Evolutionary conservation across 2,888 invertebrate genomes (phyloP).

Genomic region (Agrilus cyanescens): DNA sequence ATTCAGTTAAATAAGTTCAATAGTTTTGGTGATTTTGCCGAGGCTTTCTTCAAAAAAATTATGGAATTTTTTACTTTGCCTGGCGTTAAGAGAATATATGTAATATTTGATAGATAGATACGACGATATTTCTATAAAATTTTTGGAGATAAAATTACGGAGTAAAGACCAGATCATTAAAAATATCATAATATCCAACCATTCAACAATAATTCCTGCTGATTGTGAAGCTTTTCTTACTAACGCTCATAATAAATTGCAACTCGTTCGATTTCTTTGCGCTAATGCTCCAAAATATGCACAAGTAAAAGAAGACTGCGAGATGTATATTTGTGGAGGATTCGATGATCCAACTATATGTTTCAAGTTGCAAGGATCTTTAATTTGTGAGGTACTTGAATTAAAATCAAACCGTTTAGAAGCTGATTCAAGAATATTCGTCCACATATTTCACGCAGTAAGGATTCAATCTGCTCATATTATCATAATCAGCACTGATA

Average conservation of each 20-base stretch:
- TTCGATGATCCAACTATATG: slow-evolving; percentile 12
- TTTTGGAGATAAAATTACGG: slow-evolving; percentile 16
- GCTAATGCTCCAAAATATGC: slow-evolving; percentile 8
- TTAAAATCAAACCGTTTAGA: slow-evolving; percentile 19
- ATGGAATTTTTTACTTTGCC: not conserved
- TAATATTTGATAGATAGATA: slow-evolving; percentile 12
- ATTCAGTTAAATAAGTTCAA: slow-evolving; percentile 12
- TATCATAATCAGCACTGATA: slow-evolving; percentile 17
- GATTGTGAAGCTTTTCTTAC: slow-evolving; percentile 15
- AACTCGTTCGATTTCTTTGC: slow-evolving; percentile 17
- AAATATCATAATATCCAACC: slow-evolving; percentile 16
- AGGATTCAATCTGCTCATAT: slow-evolving; percentile 14
- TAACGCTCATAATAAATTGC: slow-evolving; percentile 16
- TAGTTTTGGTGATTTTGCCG: slow-evolving; percentile 7
- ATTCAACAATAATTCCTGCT: slow-evolving; percentile 14
- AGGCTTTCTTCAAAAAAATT: slow-evolving; percentile 7
- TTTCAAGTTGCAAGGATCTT: slow-evolving; percentile 12
- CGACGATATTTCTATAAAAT: slow-evolving; percentile 9
- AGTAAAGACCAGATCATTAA: slow-evolving; percentile 16
- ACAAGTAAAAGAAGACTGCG: slow-evolving; percentile 11
- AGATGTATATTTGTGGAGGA: slow-evolving; percentile 9
- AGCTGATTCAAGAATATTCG: slow-evolving; percentile 16
- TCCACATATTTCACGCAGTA: slow-evolving; percentile 19
- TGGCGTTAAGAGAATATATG: slow-evolving; percentile 4
- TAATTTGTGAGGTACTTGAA: slow-evolving; percentile 16